Conservation (phyloP, 2,888 invertebrate genomes). For the Pseudanteris insignis region DNA sequence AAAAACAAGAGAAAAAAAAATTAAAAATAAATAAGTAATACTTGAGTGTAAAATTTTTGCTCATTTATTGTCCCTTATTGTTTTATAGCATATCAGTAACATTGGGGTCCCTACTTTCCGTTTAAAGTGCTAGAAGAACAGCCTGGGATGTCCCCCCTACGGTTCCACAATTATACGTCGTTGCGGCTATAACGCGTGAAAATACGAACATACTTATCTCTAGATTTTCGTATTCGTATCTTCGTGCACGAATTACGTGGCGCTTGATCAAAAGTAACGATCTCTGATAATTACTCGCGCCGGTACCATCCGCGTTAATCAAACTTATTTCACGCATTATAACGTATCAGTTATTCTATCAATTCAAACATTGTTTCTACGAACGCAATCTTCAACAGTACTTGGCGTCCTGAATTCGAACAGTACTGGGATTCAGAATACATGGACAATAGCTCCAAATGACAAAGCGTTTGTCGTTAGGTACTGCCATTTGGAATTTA, state of each 20-base stretch:
- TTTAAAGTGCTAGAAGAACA: constrained; percentile 77
- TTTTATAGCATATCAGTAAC: constrained; percentile 58
- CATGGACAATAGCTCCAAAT: constrained; percentile 20
- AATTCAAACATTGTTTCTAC: too few species aligned
- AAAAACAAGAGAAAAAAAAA: too few species aligned
- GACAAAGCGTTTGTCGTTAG: constrained; percentile 1
- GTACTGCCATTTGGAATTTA: constrained; percentile 7
- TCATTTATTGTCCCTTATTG: too few species aligned
- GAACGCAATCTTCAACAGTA: too few species aligned
- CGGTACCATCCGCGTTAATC: not conserved
- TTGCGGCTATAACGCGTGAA: constrained; percentile 46
- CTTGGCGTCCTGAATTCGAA: constrained; percentile 5
- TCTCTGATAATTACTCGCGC: constrained; percentile 13
- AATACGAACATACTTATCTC: constrained; percentile 12
- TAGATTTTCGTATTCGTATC: constrained; percentile 5
- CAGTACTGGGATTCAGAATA: constrained; percentile 10
- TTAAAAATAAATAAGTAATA: too few species aligned
- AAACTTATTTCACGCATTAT: too few species aligned
- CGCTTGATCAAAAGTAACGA: constrained; percentile 50
- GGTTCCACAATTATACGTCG: constrained; percentile 65
- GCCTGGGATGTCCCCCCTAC: constrained; percentile 70
- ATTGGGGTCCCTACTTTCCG: constrained; percentile 69
- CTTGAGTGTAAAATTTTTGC: too few species aligned
- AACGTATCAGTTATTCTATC: too few species aligned
- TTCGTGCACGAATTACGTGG: constrained; percentile 45